Base-by-base conservation (phyloP, 2,797 vertebrate species). In the Sebastolobus altivelis region DNA sequence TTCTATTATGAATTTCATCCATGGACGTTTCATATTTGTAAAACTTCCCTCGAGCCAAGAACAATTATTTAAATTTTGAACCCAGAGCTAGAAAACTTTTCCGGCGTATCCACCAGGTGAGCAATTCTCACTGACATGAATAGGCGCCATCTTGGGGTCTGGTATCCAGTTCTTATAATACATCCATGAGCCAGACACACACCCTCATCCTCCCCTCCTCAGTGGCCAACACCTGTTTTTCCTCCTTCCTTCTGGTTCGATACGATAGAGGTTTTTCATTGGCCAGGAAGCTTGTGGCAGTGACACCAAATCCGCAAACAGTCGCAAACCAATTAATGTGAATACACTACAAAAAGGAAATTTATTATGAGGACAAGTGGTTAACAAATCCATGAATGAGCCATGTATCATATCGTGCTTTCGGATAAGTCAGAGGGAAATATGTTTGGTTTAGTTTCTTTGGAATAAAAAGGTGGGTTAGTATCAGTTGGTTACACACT, bases 261-360 rank as follows among this genome's bases (percentile, higher is more conserved):
- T 38, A 6, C 1, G 5, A 10, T 77, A 8, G 22, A 29, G 4
- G 2, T 72, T 52, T 65, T 72, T 37, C 12, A 63, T 40, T 27
- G 11, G 6, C 63, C n/a, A 11, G n/a, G 13, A 67, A 22, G 46
- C 65, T 27, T 27, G 14, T 71, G 52, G 14, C 27, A 70, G n/a
- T 37, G n/a, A 65, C 65, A 59, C 52, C 5, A 33, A 74, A 75
- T 40, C 49, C 58, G 8, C 6, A 56, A 62, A 62, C 1, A 40
- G 0, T 0, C 14, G 46, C 3, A 1, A 77, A 75, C 20, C 40
- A 31, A 62, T 52, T 29, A 70, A 77, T 86, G 72, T 83, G 69
- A 86, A 74, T 56, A 71, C 11, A 27, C 11, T 27, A 74, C 2
- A 37, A 20, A 55, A 1, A 22, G 22, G 14, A 20, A 33, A 46